Evolutionary conservation across 37 sponge, comb jelly and placozoan species (phyloP), one percentile per base, ranked within the genome.

Genomic region (Lycopodina hypogea): DNA sequence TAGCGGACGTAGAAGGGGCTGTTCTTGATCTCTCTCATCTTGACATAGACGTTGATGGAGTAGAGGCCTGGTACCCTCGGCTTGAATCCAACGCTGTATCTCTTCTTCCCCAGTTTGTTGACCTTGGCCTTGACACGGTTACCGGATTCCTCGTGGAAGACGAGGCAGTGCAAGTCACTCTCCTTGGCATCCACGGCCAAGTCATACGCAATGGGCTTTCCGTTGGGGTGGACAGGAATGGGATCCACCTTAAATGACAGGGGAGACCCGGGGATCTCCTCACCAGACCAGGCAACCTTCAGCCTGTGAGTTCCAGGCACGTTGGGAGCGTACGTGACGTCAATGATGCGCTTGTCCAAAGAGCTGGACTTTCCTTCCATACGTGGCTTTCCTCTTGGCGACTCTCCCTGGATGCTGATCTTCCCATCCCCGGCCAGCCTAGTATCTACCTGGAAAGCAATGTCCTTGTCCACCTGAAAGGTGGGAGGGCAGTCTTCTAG

Each of bases 341-440:
- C 56, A 56, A 73, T 77, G 40, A 77, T 78, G 30, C 80, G 79
- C 19, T 11, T 33, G 35, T 72, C 56, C 17, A 50, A 65, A 17
- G 23, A 21, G 4, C 36, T 51, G 3, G 74, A 42, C 18, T 71
- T 78, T 0, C 28, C 63, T 42, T 61, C 65, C 15, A 60, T 30
- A 29, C 73, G 58, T 33, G 88, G 41, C 41, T 70, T 77, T 0
- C 66, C 69, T 32, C 65, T 28, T 30, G 73, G 65, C 1, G 78
- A 34, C 22, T 84, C 72, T 34, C 69, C 65, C 3, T 36, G 23
- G 35, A 77, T 66, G 28, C 30, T 60, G 22, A 84, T 15, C 18
- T 83, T 33, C 0, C 86, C 94, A 71, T 68, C 77, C 0, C 94
- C 94, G 59, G 92, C 94, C 30, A 83, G 71, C 22, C 78, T 76